phyloP scores from a whole-genome alignment of 2,888 invertebrate species.

The Apocheima hispidaria region DNA sequence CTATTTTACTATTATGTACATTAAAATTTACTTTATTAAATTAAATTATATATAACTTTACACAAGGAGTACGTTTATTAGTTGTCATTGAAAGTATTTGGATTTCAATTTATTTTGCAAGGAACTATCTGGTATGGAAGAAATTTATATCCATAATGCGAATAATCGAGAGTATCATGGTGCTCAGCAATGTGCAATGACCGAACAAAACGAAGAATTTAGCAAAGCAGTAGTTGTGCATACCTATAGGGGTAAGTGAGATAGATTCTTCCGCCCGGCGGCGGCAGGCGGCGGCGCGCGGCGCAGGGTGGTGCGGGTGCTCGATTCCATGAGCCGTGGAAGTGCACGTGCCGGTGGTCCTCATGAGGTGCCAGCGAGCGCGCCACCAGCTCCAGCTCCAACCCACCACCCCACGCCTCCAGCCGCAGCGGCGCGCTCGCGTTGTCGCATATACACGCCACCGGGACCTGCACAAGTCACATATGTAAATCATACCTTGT shows the following conservation, averaged over 20 bases:
- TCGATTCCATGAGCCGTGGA: constrained; percentile 87
- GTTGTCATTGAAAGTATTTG: too few relatives aligned
- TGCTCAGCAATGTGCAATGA: too few relatives aligned
- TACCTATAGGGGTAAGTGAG: constrained; percentile 74
- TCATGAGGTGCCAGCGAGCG: constrained; percentile 91
- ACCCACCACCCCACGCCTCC: constrained; percentile 71
- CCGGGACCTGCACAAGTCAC: constrained; percentile 78
- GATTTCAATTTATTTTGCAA: too few relatives aligned
- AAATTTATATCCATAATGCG: too few relatives aligned
- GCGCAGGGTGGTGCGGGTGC: constrained; percentile 54
- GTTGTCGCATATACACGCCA: constrained; percentile 94
- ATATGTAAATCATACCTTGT: neutral
- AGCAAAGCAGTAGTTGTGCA: neutral
- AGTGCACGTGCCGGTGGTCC: constrained; percentile 93
- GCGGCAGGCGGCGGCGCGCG: constrained; percentile 57
- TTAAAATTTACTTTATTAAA: too few relatives aligned
- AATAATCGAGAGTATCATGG: too few relatives aligned
- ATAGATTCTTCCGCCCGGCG: constrained; percentile 65
- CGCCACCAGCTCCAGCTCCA: constrained; percentile 92
- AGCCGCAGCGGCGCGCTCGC: constrained; percentile 68
- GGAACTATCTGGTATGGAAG: too few relatives aligned
- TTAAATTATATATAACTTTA: too few relatives aligned
- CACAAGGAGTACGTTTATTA: too few relatives aligned
- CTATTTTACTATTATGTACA: too few relatives aligned
- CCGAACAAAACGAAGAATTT: neutral